Evolutionary conservation across 2,888 invertebrate genomes (phyloP), one percentile per base, ranked within the genome.

Genomic region (Xanthia icteritia): DNA sequence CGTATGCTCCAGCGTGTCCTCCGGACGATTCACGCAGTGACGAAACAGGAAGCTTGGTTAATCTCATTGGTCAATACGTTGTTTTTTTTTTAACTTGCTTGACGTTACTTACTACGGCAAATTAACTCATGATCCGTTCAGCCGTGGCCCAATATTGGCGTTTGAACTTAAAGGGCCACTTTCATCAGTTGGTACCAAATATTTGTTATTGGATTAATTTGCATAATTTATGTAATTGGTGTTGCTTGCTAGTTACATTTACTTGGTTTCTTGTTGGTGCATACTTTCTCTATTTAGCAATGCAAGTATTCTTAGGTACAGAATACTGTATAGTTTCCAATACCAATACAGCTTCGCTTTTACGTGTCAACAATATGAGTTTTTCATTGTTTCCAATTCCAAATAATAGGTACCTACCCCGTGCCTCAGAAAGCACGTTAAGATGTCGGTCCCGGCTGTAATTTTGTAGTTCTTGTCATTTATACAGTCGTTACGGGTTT

Each of bases 141-240:
- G 70, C 72, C 75, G 20, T 84, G 86, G 66, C 75, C 79, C 70
- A 84, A 86, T 76, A 82, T 86, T 83, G 63, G 75, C 58, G 56
- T 82, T 78, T 64, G 45, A 48, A 64, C 27, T 77, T 64, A 45
- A 63, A 73, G 56, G 73, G 73, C 75, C 66, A 79, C 79, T 84
- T 84, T 82, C 73, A 67, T 83, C 54, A 75, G 69, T 86, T 79
- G 69, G 79, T 60, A 72, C 15, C 73, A 86, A 84, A 84, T 86
- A 86, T 86, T 84, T 73, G 79, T 39, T 67, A 27, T 78, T 75
- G 60, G 58, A 45, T 45, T 66, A 36, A 78, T 83, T 79, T 83
- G 73, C 73, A 83, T 86, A 82, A 86, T 66, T 63, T 73, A 74
- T 64, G 85, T 73, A 56, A 9, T 9, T 15, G 4, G 48, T 69